A percentile compares a stretch with the other conserved stretches of the same genome.
Conservation (phyloP, 2,888 invertebrate genomes). For the Cheiracanthium punctorium region DNA sequence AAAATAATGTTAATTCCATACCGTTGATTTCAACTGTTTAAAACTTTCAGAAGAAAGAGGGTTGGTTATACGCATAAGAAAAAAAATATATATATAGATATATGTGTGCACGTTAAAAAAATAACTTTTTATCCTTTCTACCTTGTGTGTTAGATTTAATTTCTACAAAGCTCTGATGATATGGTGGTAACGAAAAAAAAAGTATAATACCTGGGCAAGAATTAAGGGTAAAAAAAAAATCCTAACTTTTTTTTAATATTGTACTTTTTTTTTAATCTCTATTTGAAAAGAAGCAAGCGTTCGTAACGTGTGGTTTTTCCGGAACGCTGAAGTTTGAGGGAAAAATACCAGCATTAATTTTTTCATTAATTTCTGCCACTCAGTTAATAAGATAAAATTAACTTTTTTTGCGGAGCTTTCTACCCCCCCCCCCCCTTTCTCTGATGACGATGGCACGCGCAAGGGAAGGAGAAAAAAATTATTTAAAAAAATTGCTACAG, state of each 20-base stretch:
- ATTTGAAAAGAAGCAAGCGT: conserved; percentile 41
- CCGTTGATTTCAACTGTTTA: conserved; percentile 69
- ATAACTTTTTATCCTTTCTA: conserved; percentile 37
- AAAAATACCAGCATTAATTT: conserved; percentile 69
- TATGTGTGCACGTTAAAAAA: too few species aligned
- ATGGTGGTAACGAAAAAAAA: conserved; percentile 44
- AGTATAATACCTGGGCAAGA: conserved; percentile 47
- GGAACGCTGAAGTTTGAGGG: conserved; percentile 39
- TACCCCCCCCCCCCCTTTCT: not conserved
- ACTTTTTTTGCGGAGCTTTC: conserved; percentile 50
- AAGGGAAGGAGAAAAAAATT: conserved; percentile 11
- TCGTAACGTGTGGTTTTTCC: conserved; percentile 62
- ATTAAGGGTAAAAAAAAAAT: conserved; percentile 34
- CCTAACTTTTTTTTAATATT: conserved; percentile 6
- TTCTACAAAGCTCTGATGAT: conserved; percentile 65
- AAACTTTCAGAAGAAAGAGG: conserved; percentile 47
- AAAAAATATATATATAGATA: conserved; percentile 6
- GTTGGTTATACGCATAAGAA: not conserved
- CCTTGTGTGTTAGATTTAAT: conserved; percentile 67
- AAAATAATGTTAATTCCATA: conserved; percentile 68
- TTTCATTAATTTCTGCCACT: conserved; percentile 71
- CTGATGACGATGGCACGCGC: conserved; percentile 15
- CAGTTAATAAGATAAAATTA: conserved; percentile 71
- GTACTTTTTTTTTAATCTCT: conserved; percentile 45
- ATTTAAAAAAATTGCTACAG: conserved; percentile 21